Evolutionary conservation across 2,888 invertebrate genomes (phyloP).

Genomic region (Oscheius sp.): DNA sequence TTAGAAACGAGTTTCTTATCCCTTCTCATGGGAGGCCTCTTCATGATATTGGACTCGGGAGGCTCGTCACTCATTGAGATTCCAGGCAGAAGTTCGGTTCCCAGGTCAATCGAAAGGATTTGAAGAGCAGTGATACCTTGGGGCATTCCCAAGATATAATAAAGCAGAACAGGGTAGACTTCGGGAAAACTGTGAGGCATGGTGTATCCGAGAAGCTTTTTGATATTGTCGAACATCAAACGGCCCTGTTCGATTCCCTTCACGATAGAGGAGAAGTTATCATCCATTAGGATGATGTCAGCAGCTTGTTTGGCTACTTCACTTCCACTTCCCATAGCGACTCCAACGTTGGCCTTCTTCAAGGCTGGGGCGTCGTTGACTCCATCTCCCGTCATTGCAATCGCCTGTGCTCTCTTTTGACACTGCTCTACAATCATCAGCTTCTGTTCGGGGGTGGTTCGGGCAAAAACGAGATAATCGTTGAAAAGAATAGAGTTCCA

Average conservation of each 20-base stretch:
- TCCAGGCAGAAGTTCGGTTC: slow-evolving; percentile 47
- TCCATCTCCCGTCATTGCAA: slow-evolving; percentile 51
- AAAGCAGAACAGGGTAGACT: slow-evolving; percentile 40
- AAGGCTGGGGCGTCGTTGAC: slow-evolving; percentile 44
- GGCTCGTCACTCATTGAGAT: slow-evolving; percentile 42
- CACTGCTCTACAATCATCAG: slow-evolving; percentile 50
- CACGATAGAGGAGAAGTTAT: slow-evolving; percentile 53
- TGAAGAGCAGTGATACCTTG: slow-evolving; percentile 44
- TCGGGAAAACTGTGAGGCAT: slow-evolving; percentile 43
- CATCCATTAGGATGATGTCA: slow-evolving; percentile 52
- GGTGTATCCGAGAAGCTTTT: slow-evolving; percentile 46
- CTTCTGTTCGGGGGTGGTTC: slow-evolving; percentile 51
- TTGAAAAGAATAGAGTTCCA: slow-evolving; percentile 39
- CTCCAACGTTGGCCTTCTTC: slow-evolving; percentile 30
- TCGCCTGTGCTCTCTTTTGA: slow-evolving; percentile 37
- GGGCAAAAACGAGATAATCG: slow-evolving; percentile 35
- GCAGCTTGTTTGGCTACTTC: slow-evolving; percentile 56
- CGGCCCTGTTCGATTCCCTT: slow-evolving; percentile 46
- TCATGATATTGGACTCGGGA: slow-evolving; percentile 45
- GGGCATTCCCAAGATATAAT: slow-evolving; percentile 45
- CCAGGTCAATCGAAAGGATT: slow-evolving; percentile 45
- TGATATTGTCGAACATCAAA: slow-evolving; percentile 49
- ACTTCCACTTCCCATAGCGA: slow-evolving; percentile 34
- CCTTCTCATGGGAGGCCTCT: slow-evolving; percentile 40
- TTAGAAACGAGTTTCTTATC: slow-evolving; percentile 40